Percentiles rank a stretch among this genome's conserved stretches.
phyloP scores from a whole-genome alignment of 2,113 vertebrate species.

The Aspiorhynchus laticeps region DNA sequence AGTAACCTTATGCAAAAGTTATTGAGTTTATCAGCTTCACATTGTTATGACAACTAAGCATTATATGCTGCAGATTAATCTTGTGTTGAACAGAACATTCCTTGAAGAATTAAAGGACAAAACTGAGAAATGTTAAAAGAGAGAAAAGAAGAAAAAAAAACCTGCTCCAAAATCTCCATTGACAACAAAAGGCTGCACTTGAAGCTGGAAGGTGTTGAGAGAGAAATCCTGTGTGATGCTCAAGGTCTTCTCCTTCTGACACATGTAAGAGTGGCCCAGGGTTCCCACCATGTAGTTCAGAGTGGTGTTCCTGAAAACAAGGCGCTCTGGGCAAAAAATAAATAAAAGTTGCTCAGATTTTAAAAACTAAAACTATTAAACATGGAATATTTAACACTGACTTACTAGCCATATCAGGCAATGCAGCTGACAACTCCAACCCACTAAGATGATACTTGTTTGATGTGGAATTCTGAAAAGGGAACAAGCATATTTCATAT shows the following conservation, averaged over 20 bases:
- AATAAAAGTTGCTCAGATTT: neutral
- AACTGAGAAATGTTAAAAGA: neutral
- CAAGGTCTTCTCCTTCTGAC: conserved; percentile 81
- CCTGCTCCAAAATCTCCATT: conserved; percentile 85
- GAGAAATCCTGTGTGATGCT: conserved; percentile 68
- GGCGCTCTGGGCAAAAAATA: conserved; percentile 49
- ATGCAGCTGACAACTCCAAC: conserved; percentile 62
- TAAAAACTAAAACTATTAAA: neutral
- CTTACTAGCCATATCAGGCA: conserved; percentile 73
- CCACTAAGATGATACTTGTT: conserved; percentile 74
- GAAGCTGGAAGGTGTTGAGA: conserved; percentile 84
- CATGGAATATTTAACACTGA: neutral
- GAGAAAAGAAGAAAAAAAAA: conserved; percentile 69
- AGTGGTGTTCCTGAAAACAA: conserved; percentile 68
- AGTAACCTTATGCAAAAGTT: neutral
- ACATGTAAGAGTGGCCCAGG: conserved; percentile 88
- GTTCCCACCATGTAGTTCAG: conserved; percentile 83
- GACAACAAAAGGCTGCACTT: conserved; percentile 89
- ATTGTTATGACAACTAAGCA: neutral
- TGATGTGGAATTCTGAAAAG: conserved; percentile 72
- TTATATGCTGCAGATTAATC: neutral
- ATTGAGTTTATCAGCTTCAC: neutral
- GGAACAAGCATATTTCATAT: conserved; percentile 6
- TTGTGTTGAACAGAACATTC: neutral
- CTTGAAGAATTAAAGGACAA: neutral